These are phyloP conservation scores for Gryon sp. DNA, from an alignment of 1,140 invertebrate species.

Conservation along the genomic window DNA sequence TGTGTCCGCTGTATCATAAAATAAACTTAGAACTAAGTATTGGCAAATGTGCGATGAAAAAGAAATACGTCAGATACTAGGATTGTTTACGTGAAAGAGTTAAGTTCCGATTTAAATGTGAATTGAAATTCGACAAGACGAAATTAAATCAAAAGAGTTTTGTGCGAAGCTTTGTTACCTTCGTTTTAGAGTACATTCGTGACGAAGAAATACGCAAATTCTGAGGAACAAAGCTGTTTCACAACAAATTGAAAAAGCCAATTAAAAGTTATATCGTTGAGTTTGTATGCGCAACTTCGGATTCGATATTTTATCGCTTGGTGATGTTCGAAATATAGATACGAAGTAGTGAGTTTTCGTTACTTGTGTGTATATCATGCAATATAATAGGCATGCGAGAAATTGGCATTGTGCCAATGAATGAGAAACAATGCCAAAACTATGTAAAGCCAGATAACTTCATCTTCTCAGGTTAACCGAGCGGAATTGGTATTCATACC, in stretches of 20 bases:
- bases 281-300: constrained; percentile 53
- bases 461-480: constrained; percentile 72
- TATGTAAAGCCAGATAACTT: constrained; percentile 74
- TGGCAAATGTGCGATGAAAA: not conserved
- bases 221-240: constrained; percentile 40
- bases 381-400: constrained; percentile 57
- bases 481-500: constrained; percentile 58
- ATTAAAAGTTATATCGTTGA: constrained; percentile 73
- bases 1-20: too few relatives aligned
- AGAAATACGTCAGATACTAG: not conserved
- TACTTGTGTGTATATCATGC: constrained; percentile 41
- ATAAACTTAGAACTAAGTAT: too few relatives aligned
- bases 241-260: constrained; percentile 71
- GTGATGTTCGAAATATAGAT: constrained; percentile 47
- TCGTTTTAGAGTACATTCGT: constrained; percentile 15
- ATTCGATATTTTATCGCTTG: constrained; percentile 39
- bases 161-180: constrained; percentile 24
- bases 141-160: constrained; percentile 49
- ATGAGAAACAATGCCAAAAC: constrained; percentile 74
- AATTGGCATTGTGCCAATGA: constrained; percentile 70
- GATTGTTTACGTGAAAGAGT: constrained; percentile 20
- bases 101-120: constrained; percentile 34
- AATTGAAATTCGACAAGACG: constrained; percentile 29
- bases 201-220: constrained; percentile 26
- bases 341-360: constrained; percentile 27